Base-by-base conservation (phyloP, 1,140 invertebrate species). In the Drosophila biarmipes region DNA sequence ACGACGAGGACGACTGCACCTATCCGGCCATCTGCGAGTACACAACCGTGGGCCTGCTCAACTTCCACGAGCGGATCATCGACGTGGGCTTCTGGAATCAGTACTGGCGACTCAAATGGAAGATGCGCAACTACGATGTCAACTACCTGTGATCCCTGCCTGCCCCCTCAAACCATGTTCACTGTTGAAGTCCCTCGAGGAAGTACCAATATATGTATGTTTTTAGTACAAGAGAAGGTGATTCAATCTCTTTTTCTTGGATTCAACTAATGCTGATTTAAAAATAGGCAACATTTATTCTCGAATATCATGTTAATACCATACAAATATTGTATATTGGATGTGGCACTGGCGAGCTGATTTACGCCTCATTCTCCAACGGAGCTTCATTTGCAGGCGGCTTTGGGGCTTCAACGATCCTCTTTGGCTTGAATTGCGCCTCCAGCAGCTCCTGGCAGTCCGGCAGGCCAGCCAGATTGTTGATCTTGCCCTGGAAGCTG, bases 41-140 rank as follows among this genome's bases (percentile, higher is more conserved):
- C 80, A 92, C 96, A 24, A 93, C 95, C 86, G 95, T 96, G 5
- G 84, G 92, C 75, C 94, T 93, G 73, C 54, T 94, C 6, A 94
- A 93, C 34, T 94, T 95, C 80, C 85, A 94, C 62, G 84, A 94
- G 74, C 93, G 95, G 76, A 94, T 97, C 64, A 91, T 97, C 27
- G 97, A 98, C 91, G 90, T 97, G 63, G 97, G 97, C 6, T 94
- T 97, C 76, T 93, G 96, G 86, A 95, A 95, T 58, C 93, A 93
- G 58, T 97, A 96, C 95, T 95, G 95, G 94, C 93, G 95, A 56
- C 92, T 96, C 24, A 93, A 94, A 45, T 93, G 94, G 73, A 95
- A 95, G 90, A 96, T 96, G 94, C 93, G 92, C 48, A 95, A 97
- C 92, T 97, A 95, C 93, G 96, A 97, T 93, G 92, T 97, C 10